Evolutionary conservation across 2,888 invertebrate genomes (phyloP).

Genomic region (Drosophila macrospina): DNA sequence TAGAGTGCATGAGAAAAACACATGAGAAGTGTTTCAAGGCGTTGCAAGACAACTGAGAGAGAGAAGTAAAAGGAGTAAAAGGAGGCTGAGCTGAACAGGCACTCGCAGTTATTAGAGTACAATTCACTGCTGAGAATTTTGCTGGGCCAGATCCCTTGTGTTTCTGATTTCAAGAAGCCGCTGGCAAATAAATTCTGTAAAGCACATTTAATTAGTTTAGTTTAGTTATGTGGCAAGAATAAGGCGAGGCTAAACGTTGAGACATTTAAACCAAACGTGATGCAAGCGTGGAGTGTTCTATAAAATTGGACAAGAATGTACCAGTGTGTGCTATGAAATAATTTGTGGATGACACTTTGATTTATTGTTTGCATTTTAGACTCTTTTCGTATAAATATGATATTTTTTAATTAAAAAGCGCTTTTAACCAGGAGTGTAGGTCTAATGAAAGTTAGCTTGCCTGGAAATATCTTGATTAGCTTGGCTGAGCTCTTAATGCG

Average conservation of each 20-base stretch:
- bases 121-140: conserved; percentile 29
- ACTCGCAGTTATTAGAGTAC: conserved; percentile 52
- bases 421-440: conserved; percentile 3
- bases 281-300: background rate
- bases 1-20: conserved; percentile 42
- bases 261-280: background rate
- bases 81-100: conserved; percentile 25
- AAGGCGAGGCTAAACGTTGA: background rate
- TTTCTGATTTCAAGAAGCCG: conserved; percentile 23
- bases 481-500: conserved; percentile 23
- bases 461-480: conserved; percentile 45
- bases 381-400: too few relatives aligned
- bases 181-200: conserved; percentile 50
- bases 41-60: conserved; percentile 39
- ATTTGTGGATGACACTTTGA: conserved; percentile 40
- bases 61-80: too few relatives aligned
- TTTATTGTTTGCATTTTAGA: too few relatives aligned
- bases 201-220: conserved; percentile 69
- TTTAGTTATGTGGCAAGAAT: conserved; percentile 27
- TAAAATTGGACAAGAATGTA: conserved; percentile 11
- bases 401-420: conserved; percentile 55
- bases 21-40: conserved; percentile 49
- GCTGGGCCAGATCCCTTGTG: conserved; percentile 16
- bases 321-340: conserved; percentile 26
- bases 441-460: conserved; percentile 44